Evolutionary conservation across 2,113 vertebrate genomes (phyloP).

Genomic region (Proteles cristata): DNA sequence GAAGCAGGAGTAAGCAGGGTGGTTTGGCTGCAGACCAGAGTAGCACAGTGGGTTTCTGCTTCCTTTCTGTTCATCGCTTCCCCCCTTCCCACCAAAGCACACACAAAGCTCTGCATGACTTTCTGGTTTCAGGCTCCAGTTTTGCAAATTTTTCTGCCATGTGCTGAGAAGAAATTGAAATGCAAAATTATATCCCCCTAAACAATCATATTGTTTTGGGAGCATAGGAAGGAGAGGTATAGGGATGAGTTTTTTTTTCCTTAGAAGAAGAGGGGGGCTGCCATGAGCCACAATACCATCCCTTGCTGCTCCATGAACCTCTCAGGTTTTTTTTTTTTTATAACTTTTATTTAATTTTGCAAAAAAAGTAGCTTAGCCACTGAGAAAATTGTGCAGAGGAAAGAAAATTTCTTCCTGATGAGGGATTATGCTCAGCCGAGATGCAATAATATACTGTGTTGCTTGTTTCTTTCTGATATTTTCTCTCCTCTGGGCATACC

Average conservation of each 20-base stretch:
- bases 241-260: slow-evolving; percentile 34
- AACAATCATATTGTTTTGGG: slow-evolving; percentile 77
- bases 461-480: slow-evolving; percentile 54
- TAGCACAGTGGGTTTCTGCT: slow-evolving; percentile 80
- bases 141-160: slow-evolving; percentile 74
- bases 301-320: slow-evolving; percentile 57
- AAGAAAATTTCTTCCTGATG: slow-evolving; percentile 81
- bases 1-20: slow-evolving; percentile 71
- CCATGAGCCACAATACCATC: slow-evolving; percentile 55
- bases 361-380: slow-evolving; percentile 75
- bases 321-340: slow-evolving; percentile 55
- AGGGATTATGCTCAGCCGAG: slow-evolving; percentile 78
- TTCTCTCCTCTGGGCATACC: slow-evolving; percentile 41
- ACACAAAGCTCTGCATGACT: slow-evolving; percentile 78
- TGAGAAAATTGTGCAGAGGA: slow-evolving; percentile 81
- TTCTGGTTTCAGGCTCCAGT: slow-evolving; percentile 83
- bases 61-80: slow-evolving; percentile 76
- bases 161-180: slow-evolving; percentile 80
- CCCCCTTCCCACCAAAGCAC: slow-evolving; percentile 70
- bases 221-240: slow-evolving; percentile 63
- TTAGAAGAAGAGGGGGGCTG: background rate
- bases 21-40: slow-evolving; percentile 80
- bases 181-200: slow-evolving; percentile 81
- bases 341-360: slow-evolving; percentile 81
- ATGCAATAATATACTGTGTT: slow-evolving; percentile 61